Percentiles rank a stretch among this genome's conserved stretches.
Evolutionary conservation across 2,888 invertebrate species (phyloP).

Genomic region (Lithophane semibrunnea): DNA sequence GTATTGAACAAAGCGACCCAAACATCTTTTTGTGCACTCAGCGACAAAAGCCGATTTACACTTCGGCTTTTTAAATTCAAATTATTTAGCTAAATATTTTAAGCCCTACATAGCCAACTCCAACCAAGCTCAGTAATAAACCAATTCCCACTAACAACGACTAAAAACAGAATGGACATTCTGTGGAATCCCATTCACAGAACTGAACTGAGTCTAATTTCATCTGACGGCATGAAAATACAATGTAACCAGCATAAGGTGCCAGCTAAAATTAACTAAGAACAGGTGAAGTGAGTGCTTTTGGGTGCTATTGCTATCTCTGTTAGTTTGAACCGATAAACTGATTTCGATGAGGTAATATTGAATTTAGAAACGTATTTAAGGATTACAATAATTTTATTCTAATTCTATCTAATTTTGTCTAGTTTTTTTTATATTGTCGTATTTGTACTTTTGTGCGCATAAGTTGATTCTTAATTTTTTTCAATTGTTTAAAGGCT

Average conservation of each 20-base stretch:
- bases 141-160: not conserved
- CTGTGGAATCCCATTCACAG: not conserved
- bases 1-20: no score
- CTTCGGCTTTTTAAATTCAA: no score
- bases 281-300: constrained; percentile 5
- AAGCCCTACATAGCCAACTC: not conserved
- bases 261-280: constrained; percentile 41
- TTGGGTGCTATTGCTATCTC: not conserved
- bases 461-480: no score
- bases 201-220: not conserved
- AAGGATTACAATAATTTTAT: not conserved
- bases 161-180: not conserved
- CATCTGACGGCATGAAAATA: constrained; percentile 17
- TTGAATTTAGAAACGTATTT: not conserved
- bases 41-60: not conserved
- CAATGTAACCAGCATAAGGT: not conserved
- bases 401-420: no score
- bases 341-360: constrained; percentile 11
- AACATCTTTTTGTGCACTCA: not conserved
- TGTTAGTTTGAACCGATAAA: constrained; percentile 11
- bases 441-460: no score
- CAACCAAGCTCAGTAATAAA: not conserved
- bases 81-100: no score
- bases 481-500: no score
- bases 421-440: no score